These are phyloP conservation scores for Heliconius melpomene DNA, from an alignment of 1,140 invertebrate genomes.

Conservation along the genomic window DNA sequence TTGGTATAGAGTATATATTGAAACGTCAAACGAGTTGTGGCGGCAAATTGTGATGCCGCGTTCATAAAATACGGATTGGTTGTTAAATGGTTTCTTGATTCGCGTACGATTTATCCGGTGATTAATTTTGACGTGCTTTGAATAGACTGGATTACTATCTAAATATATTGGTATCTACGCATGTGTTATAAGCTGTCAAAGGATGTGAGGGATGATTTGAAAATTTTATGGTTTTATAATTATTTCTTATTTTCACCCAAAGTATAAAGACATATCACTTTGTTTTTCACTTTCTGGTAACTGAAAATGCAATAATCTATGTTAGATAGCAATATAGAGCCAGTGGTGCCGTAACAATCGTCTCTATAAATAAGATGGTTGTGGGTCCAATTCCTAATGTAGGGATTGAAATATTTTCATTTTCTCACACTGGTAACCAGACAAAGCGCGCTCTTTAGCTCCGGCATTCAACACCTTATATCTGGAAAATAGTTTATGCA, in stretches of 20 bases:
- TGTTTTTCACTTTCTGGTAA: too few species aligned
- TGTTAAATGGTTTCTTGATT: constrained; percentile 80
- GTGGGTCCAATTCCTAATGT: too few species aligned
- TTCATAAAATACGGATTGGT: constrained; percentile 70
- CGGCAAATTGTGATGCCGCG: constrained; percentile 44
- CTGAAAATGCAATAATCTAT: too few species aligned
- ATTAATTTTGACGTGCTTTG: constrained; percentile 69
- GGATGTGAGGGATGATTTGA: not conserved
- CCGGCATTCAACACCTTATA: too few species aligned
- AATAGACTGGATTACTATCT: constrained; percentile 35
- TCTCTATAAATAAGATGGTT: too few species aligned
- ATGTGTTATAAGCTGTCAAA: constrained; percentile 20
- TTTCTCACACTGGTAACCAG: too few species aligned
- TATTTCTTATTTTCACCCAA: not conserved
- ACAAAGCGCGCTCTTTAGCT: too few species aligned
- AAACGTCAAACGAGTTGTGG: constrained; percentile 38
- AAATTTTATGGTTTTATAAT: constrained; percentile 2
- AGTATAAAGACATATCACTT: too few species aligned
- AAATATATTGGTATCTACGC: constrained; percentile 17
- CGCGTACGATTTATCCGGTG: constrained; percentile 69
- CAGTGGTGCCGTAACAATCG: too few species aligned
- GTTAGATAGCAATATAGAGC: too few species aligned
- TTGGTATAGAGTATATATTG: constrained; percentile 48
- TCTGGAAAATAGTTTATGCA: too few species aligned
- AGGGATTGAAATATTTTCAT: too few species aligned